Conservation (phyloP, 2,113 vertebrate species). For the Urocolius indicus region DNA sequence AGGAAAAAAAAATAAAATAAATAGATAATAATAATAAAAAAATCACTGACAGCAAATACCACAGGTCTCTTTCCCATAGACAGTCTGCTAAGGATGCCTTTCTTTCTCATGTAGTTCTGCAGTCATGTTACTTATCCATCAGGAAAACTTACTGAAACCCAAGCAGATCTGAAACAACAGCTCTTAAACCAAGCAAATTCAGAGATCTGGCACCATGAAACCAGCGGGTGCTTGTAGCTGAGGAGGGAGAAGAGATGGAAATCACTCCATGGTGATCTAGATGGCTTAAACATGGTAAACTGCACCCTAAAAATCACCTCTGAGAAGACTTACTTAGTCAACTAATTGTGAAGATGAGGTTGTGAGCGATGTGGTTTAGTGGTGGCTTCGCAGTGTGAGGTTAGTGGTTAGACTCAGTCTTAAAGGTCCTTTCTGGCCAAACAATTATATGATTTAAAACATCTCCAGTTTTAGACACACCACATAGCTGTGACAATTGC, state of each 20-base stretch:
- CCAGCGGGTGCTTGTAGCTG: fast-evolving
- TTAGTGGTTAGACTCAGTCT: too few relatives aligned
- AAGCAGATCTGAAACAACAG: not conserved
- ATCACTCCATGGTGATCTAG: not conserved
- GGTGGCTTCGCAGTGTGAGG: too few relatives aligned
- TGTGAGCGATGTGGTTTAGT: too few relatives aligned
- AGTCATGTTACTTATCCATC: not conserved
- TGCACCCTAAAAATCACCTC: not conserved
- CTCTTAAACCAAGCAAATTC: not conserved
- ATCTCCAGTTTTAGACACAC: not conserved
- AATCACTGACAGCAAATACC: not conserved
- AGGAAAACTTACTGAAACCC: not conserved
- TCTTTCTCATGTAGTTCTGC: fast-evolving
- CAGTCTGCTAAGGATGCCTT: fast-evolving
- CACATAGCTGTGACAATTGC: not conserved
- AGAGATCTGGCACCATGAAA: not conserved
- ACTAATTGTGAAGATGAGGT: too few relatives aligned
- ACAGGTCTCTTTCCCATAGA: not conserved
- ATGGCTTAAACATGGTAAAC: not conserved
- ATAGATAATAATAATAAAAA: too few relatives aligned
- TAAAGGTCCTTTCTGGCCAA: too few relatives aligned
- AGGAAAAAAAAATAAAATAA: not conserved
- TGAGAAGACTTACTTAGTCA: not conserved
- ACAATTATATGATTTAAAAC: not conserved
- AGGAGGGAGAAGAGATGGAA: not conserved